These are phyloP conservation scores for Zosterops hypoxanthus DNA, from an alignment of 2,113 vertebrate genomes.

Conservation along the genomic window DNA sequence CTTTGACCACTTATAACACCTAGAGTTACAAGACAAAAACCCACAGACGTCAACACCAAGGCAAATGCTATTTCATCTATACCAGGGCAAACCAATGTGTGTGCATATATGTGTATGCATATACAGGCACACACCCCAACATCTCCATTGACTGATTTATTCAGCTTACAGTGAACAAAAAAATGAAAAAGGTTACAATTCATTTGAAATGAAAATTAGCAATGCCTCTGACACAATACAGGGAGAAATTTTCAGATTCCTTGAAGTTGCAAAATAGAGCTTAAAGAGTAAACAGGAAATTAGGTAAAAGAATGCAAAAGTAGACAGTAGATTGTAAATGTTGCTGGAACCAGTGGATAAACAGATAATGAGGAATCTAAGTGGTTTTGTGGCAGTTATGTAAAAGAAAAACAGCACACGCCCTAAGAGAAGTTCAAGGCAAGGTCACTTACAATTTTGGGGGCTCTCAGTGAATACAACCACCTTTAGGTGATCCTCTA, in stretches of 20 bases:
- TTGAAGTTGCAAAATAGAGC: background rate
- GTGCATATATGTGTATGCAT: accelerated
- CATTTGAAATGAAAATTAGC: background rate
- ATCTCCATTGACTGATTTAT: background rate
- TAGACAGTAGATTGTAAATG: background rate
- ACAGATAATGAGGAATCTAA: background rate
- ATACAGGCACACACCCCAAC: background rate
- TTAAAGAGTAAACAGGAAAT: background rate
- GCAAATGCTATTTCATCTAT: background rate
- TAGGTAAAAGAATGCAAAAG: background rate
- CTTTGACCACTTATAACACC: background rate
- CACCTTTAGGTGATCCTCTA: background rate
- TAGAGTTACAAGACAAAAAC: background rate
- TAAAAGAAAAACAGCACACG: background rate
- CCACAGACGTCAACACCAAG: background rate
- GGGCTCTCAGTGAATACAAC: background rate
- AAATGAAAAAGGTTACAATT: background rate
- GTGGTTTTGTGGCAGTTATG: background rate
- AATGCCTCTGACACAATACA: background rate
- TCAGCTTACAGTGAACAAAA: background rate
- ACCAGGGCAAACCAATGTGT: background rate
- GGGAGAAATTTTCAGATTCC: background rate
- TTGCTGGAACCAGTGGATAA: background rate
- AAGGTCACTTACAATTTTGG: background rate
- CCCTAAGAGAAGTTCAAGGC: background rate